These are phyloP conservation scores for Neocloeon triangulifer DNA, from an alignment of 1,140 invertebrate species.

Conservation along the genomic window DNA sequence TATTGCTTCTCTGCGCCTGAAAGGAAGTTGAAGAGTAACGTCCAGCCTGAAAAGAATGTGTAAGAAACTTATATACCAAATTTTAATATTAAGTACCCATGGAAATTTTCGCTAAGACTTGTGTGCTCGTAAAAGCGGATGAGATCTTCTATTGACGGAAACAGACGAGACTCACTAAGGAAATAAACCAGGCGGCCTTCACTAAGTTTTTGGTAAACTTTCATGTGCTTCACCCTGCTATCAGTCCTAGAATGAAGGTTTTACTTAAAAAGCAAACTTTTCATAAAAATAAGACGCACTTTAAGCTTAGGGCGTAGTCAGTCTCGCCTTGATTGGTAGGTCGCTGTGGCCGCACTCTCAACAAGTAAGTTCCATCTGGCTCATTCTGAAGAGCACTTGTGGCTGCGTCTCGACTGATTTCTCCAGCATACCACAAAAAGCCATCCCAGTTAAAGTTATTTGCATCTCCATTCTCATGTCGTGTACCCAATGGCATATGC, in stretches of 20 bases:
- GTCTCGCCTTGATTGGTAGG: slow-evolving; percentile 25
- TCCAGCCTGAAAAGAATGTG: slow-evolving; percentile 29
- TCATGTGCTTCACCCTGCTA: slow-evolving; percentile 77
- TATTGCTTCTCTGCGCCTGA: slow-evolving; percentile 44
- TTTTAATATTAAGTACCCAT: too few relatives aligned
- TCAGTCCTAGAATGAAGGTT: slow-evolving; percentile 35
- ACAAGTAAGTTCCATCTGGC: slow-evolving; percentile 69
- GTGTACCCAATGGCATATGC: too few relatives aligned
- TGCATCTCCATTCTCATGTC: too few relatives aligned
- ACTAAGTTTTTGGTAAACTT: slow-evolving; percentile 44
- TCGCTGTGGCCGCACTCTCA: slow-evolving; percentile 51
- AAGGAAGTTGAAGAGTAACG: slow-evolving; percentile 51
- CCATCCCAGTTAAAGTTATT: not conserved
- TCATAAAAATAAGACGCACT: slow-evolving; percentile 33
- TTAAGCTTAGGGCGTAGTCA: slow-evolving; percentile 69
- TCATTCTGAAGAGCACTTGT: slow-evolving; percentile 50
- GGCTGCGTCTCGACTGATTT: slow-evolving; percentile 67
- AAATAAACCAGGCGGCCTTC: slow-evolving; percentile 44
- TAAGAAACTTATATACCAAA: too few relatives aligned
- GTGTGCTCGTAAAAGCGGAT: slow-evolving; percentile 75
- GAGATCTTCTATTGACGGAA: slow-evolving; percentile 69
- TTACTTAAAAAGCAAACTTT: not conserved
- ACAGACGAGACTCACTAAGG: slow-evolving; percentile 72
- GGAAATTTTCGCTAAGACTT: slow-evolving; percentile 76
- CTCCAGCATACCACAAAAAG: slow-evolving; percentile 46